phyloP scores from a whole-genome alignment of 1,140 invertebrate species.

The Pseudomyrmex pallidus region DNA sequence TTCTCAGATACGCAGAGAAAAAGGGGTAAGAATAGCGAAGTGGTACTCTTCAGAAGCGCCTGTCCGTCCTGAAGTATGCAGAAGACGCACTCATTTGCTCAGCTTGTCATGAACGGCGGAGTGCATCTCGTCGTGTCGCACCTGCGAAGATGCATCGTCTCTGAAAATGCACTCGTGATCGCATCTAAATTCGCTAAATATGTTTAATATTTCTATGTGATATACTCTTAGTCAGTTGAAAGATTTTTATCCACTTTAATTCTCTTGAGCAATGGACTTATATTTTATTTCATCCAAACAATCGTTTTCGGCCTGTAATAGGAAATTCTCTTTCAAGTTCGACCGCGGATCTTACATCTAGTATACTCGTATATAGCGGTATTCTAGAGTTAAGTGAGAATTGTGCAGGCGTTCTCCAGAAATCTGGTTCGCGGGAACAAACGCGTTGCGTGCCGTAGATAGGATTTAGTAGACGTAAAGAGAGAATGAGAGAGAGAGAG shows the following conservation, averaged over 20 bases:
- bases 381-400: conserved; percentile 45
- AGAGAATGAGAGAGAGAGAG: no score
- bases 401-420: conserved; percentile 40
- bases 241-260: conserved; percentile 11
- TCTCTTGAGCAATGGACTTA: conserved; percentile 6
- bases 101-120: conserved; percentile 71
- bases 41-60: conserved; percentile 76
- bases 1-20: background rate
- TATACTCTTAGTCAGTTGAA: no score
- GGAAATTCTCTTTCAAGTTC: conserved; percentile 25
- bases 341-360: conserved; percentile 5
- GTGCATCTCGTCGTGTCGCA: background rate
- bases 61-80: conserved; percentile 78
- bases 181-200: background rate
- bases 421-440: conserved; percentile 33
- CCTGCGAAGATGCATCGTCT: background rate
- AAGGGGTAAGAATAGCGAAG: conserved; percentile 58
- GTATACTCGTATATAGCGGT: background rate
- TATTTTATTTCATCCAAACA: background rate
- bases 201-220: no score
- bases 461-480: conserved; percentile 28
- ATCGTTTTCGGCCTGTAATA: background rate
- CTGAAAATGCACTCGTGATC: background rate
- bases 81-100: conserved; percentile 78
- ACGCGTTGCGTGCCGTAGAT: conserved; percentile 36